Evolutionary conservation across 2,797 vertebrate species (phyloP), one percentile per base, ranked within the genome.

Genomic region (Oreochromis mossambicus): DNA sequence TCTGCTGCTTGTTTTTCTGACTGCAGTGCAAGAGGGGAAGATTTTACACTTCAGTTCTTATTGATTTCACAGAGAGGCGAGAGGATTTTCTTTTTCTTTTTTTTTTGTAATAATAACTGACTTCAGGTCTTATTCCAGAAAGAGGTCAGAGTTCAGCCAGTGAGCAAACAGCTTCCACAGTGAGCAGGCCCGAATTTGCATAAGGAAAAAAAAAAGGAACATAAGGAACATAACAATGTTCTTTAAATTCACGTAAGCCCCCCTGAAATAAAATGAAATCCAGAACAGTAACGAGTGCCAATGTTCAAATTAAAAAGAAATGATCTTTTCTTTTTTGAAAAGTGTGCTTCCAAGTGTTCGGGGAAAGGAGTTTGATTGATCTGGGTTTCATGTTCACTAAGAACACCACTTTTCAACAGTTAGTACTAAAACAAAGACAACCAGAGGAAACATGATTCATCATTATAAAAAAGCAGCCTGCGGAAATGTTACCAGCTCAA

Each of bases 381-480:
- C 54, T 81, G 61, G 46, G 73, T 86, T 79, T 79, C 55, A 55
- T 29, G 83, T 80, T 58, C 4, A 73, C 43, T 29, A 48, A 75
- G 70, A 75, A 32, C 26, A 6, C 82, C 77, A 26, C 70, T 48
- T 52, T 21, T 12, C 46, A 43, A 79, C 68, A 87, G 84, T 63
- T 85, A 6, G 82, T 48, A 43, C 19, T 32, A 36, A 92, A 88
- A 90, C 51, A 82, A 88, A 91, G 79, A 77, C 82, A 43, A 41
- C 66, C 24, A 38, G 68, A 83, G 24, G 73, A 73, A 26, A 80
- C 66, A 38, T 76, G 70, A 87, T 29, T 84, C 38, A 12, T 82
- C 83, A 24, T 87, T 93, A 91, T 83, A 93, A 63, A 38, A 94
- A 95, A 92, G 83, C 89, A 94, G 92, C 92, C 94, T 95, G 94